Conservation (phyloP, 2,113 vertebrate species). For the Gymnobelideus leadbeateri region DNA sequence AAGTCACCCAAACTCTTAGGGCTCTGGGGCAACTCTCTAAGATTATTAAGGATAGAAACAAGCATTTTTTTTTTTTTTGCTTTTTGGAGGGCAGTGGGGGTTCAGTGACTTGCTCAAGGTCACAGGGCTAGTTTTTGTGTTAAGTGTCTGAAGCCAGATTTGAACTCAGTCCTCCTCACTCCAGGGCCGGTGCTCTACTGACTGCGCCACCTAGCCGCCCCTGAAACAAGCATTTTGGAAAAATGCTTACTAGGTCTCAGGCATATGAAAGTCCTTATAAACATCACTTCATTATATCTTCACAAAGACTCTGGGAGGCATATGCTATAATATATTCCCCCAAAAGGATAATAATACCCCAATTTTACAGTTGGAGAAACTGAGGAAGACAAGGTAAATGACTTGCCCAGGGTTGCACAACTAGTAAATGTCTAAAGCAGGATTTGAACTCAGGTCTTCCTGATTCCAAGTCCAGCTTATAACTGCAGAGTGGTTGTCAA, state of each 20-base stretch:
- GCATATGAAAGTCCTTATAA: background rate
- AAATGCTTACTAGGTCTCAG: background rate
- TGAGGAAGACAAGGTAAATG: background rate
- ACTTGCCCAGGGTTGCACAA: background rate
- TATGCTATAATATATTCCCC: background rate
- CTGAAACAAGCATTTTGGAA: background rate
- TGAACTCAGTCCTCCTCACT: no score
- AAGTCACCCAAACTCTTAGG: background rate
- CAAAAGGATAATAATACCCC: background rate
- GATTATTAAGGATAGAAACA: background rate
- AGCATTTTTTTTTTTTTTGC: no score
- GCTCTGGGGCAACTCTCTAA: background rate
- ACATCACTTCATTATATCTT: background rate
- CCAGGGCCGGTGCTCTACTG: no score
- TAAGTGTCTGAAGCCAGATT: no score
- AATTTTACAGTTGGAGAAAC: background rate
- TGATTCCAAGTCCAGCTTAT: background rate
- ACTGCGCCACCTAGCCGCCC: no score
- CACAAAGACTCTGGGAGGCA: background rate
- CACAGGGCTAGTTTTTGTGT: no score
- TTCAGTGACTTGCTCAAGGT: no score
- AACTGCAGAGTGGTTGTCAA: background rate
- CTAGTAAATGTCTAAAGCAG: background rate
- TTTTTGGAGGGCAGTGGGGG: no score
- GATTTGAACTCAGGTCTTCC: background rate